Evolutionary conservation across 2,113 vertebrate genomes (phyloP).

Genomic region (Rattus norvegicus): DNA sequence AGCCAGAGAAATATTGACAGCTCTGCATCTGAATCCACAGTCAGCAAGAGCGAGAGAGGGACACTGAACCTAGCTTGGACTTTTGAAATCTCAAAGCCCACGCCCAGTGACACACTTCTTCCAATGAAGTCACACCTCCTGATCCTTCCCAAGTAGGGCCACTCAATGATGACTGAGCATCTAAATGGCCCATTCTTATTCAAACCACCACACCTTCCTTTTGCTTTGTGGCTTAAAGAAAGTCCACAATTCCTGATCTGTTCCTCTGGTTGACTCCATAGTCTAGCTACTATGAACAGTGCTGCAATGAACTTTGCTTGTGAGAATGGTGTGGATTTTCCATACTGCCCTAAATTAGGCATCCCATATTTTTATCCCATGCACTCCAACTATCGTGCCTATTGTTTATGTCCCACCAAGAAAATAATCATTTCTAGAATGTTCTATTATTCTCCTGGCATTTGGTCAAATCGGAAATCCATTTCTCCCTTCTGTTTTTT

Average conservation of each 20-base stretch:
- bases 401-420: neutral
- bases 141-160: neutral
- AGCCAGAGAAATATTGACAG: neutral
- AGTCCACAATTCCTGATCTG: neutral
- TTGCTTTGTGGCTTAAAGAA: neutral
- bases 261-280: neutral
- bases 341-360: neutral
- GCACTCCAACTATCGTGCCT: neutral
- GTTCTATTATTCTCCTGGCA: neutral
- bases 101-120: neutral
- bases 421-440: constrained; percentile 9
- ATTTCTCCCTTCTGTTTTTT: neutral
- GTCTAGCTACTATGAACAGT: neutral
- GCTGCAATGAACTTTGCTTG: neutral
- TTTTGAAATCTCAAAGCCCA: neutral
- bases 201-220: neutral
- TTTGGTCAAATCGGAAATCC: neutral
- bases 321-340: neutral
- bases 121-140: neutral
- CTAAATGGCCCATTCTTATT: neutral
- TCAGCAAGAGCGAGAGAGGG: neutral
- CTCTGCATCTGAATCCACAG: neutral
- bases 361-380: neutral
- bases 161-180: neutral
- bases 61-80: neutral